phyloP scores from a whole-genome alignment of 2,888 invertebrate species.

The Eubasilissa splendida region DNA sequence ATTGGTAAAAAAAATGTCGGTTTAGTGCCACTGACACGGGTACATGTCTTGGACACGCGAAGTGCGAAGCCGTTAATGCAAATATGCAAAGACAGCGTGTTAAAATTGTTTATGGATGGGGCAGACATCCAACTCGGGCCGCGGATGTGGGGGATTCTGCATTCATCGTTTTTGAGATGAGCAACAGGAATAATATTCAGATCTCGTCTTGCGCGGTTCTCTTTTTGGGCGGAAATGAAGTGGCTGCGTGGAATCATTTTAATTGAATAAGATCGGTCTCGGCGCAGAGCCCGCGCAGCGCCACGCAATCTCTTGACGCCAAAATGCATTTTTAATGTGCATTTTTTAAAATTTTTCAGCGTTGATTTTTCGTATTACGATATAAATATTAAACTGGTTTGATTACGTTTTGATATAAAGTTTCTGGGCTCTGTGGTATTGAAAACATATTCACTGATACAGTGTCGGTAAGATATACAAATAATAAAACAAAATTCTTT shows the following conservation, averaged over 20 bases:
- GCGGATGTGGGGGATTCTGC: conserved; percentile 26
- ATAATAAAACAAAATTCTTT: too few species aligned
- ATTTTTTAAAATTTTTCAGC: too few species aligned
- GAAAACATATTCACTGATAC: too few species aligned
- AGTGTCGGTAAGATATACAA: too few species aligned
- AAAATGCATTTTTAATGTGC: too few species aligned
- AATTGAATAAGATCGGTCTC: conserved; percentile 10
- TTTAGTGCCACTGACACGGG: neutral
- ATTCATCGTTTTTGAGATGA: neutral
- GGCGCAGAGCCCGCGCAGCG: neutral
- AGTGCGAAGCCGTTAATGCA: conserved; percentile 47
- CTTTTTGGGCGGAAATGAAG: conserved; percentile 20
- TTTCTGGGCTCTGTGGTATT: too few species aligned
- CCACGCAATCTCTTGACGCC: neutral
- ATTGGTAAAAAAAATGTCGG: neutral
- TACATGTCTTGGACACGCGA: neutral
- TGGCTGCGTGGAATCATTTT: conserved; percentile 24
- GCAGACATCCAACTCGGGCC: conserved; percentile 5
- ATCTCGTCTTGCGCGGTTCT: neutral
- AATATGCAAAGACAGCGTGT: conserved; percentile 45
- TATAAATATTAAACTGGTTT: too few species aligned
- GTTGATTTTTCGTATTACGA: too few species aligned
- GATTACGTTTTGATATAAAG: too few species aligned
- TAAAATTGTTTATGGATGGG: conserved; percentile 45
- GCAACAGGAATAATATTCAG: conserved; percentile 8